Base-by-base conservation (phyloP, 2,888 invertebrate species). In the Coelopa pilipes region DNA sequence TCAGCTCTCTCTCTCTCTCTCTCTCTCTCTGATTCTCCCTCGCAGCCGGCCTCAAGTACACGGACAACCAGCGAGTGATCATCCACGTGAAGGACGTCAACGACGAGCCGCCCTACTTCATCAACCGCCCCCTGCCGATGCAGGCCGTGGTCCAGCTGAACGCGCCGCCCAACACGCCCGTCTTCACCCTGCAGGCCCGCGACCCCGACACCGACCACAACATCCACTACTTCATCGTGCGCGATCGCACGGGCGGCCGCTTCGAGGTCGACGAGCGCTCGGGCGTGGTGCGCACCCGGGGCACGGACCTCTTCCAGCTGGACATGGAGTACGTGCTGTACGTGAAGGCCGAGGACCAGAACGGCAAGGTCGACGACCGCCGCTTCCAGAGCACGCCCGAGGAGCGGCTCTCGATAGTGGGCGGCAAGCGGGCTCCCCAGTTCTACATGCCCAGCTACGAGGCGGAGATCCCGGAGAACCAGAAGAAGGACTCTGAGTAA, bases 201-300 rank as follows among this genome's bases (percentile, higher is more conserved):
- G 98, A 99, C 87, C 98, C 98, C 3, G 97, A 98, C 86, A 97
- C 97, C 0, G 97, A 97, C 88, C 96, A 97, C 87, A 96, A 96
- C 86, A 96, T 98, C 78, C 96, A 96, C 87, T 97, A 98, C 88
- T 97, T 97, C 89, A 96, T 98, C 81, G 96, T 97, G 46, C 90
- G 98, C 80, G 97, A 97, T 88, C 90, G 97, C 80, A 97, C 93
- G 0, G 93, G 93, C 0, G 92, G 92, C 47, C 85, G 87, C 11
- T 96, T 96, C 84, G 95, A 96, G 87, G 95, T 96, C 59, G 96
- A 96, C 83, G 96, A 96, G 88, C 89, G 96, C 72, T 96, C 96
- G 0, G 97, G 97, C 0, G 97, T 97, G 49, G 97, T 97, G 49
- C 91, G 97, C 55, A 97, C 97, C 0, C 90, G 96, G 73, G 97